Percentiles rank a stretch among this genome's conserved stretches.
Conservation (phyloP, 2,888 invertebrate species). For the Escarpia spicata region DNA sequence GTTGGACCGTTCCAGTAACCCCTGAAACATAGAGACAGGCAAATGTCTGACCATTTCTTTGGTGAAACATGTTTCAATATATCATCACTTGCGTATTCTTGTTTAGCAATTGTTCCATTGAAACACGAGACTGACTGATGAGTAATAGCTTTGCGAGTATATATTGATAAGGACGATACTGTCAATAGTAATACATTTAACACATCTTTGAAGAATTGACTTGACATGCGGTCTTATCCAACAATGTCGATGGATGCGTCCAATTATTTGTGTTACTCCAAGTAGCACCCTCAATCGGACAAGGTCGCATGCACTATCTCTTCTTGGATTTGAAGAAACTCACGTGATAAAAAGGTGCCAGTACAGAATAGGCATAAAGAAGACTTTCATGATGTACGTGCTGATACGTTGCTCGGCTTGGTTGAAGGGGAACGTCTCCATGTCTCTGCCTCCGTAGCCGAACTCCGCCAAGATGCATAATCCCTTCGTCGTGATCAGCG, state of each 20-base stretch:
- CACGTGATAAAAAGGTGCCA: constrained; percentile 87
- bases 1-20: constrained; percentile 43
- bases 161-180: not conserved
- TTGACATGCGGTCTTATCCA: too few relatives aligned
- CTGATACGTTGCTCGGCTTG: constrained; percentile 76
- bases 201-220: not conserved
- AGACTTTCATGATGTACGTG: constrained; percentile 86
- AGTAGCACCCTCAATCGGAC: not conserved
- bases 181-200: constrained; percentile 17
- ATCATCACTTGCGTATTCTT: not conserved
- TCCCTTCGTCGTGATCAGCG: constrained; percentile 85
- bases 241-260: too few relatives aligned
- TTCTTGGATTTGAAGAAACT: not conserved
- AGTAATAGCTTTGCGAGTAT: not conserved
- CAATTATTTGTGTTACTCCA: too few relatives aligned
- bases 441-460: constrained; percentile 81
- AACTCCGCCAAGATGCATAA: constrained; percentile 92
- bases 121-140: not conserved
- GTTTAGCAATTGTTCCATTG: not conserved
- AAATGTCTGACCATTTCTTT: not conserved
- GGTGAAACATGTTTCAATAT: not conserved
- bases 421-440: constrained; percentile 92
- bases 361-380: constrained; percentile 88
- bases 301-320: not conserved
- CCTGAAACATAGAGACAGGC: constrained; percentile 31